phyloP scores from a whole-genome alignment of 2,888 invertebrate species.

The Agriotes lineatus region DNA sequence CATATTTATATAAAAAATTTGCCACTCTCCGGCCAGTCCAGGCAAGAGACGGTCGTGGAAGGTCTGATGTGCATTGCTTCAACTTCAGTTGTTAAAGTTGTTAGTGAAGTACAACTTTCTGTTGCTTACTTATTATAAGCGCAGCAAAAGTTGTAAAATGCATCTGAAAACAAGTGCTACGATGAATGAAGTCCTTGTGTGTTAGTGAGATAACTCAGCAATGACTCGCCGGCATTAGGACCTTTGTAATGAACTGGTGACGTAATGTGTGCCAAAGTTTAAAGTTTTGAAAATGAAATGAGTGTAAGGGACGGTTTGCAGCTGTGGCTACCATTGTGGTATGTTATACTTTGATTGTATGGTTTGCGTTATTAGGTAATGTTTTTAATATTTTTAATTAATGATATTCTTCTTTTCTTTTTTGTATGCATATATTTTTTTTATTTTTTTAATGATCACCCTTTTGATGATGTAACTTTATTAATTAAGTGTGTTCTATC shows the following conservation, averaged over 20 bases:
- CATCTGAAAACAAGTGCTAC: too few species aligned
- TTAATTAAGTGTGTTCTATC: too few species aligned
- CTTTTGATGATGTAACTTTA: too few species aligned
- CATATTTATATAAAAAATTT: conserved; percentile 21
- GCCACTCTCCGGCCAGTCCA: conserved; percentile 4
- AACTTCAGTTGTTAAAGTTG: too few species aligned
- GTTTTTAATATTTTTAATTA: neutral
- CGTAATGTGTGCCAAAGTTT: too few species aligned
- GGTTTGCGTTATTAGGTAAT: neutral
- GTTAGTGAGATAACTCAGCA: neutral
- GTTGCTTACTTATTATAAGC: neutral
- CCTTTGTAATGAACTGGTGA: too few species aligned
- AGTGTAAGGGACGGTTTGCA: neutral
- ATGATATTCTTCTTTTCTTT: neutral
- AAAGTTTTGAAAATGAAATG: too few species aligned
- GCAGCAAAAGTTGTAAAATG: too few species aligned
- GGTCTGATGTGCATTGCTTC: neutral
- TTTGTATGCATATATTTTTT: too few species aligned
- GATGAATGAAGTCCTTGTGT: too few species aligned
- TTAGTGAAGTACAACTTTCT: neutral
- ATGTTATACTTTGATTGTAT: neutral
- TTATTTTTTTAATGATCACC: too few species aligned
- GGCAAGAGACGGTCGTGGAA: neutral
- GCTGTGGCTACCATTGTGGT: neutral
- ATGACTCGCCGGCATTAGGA: too few species aligned